Conservation (phyloP, 2,113 vertebrate species). For the Sphaerodactylus townsendi region DNA sequence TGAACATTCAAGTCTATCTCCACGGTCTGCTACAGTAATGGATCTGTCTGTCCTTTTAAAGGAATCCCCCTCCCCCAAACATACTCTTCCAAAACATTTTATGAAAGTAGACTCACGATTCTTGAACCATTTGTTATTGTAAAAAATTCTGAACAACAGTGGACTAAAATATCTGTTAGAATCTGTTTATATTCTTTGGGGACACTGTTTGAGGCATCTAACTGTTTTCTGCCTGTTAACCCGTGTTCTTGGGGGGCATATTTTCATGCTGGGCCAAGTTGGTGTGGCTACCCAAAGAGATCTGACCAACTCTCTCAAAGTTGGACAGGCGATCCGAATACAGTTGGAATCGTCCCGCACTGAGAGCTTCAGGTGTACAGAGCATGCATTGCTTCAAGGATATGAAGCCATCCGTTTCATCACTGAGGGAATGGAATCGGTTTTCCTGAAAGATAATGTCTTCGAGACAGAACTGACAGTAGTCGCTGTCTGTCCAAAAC, state of each 20-base stretch:
- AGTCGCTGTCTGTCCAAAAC: background rate
- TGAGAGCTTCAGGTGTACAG: background rate
- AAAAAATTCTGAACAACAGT: background rate
- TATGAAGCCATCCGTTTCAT: background rate
- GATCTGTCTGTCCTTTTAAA: background rate
- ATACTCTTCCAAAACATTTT: background rate
- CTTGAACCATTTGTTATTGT: background rate
- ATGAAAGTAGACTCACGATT: conserved; percentile 37
- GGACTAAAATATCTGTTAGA: background rate
- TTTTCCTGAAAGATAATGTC: background rate
- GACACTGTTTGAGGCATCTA: background rate
- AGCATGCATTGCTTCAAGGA: background rate
- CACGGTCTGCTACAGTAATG: background rate
- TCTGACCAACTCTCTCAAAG: background rate
- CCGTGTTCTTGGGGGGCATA: no score
- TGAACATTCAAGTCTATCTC: background rate
- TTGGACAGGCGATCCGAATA: background rate
- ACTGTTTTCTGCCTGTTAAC: no score
- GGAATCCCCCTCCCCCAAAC: no score
- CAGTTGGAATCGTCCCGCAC: background rate
- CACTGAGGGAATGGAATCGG: background rate
- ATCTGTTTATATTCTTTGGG: background rate
- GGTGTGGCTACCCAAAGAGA: background rate
- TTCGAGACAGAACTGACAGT: background rate
- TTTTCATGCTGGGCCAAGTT: no score